phyloP scores from a whole-genome alignment of 2,113 vertebrate genomes.

The Corythornis madagascariensis region DNA sequence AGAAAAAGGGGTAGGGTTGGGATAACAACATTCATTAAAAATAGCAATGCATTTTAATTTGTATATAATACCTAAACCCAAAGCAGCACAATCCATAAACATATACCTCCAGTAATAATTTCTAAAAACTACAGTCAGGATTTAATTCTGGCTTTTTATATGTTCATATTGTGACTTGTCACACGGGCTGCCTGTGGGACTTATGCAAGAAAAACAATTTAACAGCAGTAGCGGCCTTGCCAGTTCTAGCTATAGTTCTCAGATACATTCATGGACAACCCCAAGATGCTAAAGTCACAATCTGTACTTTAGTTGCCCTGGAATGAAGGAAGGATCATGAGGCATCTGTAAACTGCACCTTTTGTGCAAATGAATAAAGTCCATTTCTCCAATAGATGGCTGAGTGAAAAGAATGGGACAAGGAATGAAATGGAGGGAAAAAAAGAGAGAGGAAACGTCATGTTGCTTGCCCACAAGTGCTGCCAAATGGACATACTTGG shows the following conservation, averaged over 20 bases:
- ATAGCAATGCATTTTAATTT: not conserved
- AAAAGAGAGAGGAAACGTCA: not conserved
- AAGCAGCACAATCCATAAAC: not conserved
- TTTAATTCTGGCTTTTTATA: not conserved
- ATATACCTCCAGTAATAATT: not conserved
- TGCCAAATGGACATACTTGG: conserved; percentile 43
- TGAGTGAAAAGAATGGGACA: not conserved
- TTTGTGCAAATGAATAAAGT: conserved; percentile 9
- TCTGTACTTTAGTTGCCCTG: not conserved
- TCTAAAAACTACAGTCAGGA: not conserved
- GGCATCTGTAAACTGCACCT: not conserved
- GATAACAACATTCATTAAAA: not conserved
- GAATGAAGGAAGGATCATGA: not conserved
- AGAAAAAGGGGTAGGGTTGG: not conserved
- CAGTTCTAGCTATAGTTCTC: not conserved
- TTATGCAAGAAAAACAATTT: not conserved
- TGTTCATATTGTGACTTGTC: not conserved
- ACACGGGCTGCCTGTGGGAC: not conserved
- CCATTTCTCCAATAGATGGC: not conserved
- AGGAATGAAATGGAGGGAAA: not conserved
- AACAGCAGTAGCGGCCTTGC: not conserved
- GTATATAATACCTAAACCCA: not conserved
- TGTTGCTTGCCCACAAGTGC: not conserved
- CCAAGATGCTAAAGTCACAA: not conserved
- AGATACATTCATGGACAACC: not conserved